A percentile compares a stretch with the other conserved stretches of the same genome.
phyloP scores from a whole-genome alignment of 2,888 invertebrate genomes.

The Drosophila robusta region DNA sequence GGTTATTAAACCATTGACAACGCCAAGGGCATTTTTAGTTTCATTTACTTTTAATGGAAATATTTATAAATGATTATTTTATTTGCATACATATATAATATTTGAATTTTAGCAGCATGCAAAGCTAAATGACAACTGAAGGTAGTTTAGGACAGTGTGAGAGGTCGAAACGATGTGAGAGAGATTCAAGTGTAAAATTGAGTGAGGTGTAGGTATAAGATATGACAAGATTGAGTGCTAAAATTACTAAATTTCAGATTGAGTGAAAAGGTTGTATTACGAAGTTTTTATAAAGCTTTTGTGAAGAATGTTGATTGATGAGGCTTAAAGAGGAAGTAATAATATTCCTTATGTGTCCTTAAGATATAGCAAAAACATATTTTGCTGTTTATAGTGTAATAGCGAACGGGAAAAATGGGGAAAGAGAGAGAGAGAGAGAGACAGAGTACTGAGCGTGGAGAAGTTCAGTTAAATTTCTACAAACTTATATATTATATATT shows the following conservation, averaged over 20 bases:
- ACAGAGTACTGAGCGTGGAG: too few species aligned
- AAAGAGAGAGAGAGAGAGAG: too few species aligned
- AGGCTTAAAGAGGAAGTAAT: not conserved
- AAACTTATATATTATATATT: too few species aligned
- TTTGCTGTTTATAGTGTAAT: too few species aligned
- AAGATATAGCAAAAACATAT: not conserved
- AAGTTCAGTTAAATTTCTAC: too few species aligned
- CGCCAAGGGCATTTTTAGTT: slow-evolving; percentile 51
- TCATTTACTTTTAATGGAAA: slow-evolving; percentile 18
- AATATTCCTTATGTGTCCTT: too few species aligned
- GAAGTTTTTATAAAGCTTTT: not conserved
- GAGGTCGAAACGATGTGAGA: not conserved
- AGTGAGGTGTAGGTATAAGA: not conserved
- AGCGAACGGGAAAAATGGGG: too few species aligned
- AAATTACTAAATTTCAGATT: too few species aligned
- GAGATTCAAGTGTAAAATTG: not conserved
- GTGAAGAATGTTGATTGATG: not conserved
- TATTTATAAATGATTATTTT: slow-evolving; percentile 4
- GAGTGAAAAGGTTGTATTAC: not conserved
- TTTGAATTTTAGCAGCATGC: slow-evolving; percentile 1
- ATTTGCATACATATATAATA: not conserved
- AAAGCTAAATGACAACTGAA: slow-evolving; percentile 44
- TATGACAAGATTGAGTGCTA: not conserved
- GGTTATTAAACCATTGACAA: slow-evolving; percentile 44
- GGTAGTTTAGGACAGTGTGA: slow-evolving; percentile 17